Evolutionary conservation across 2,113 vertebrate genomes (phyloP), one percentile per base, ranked within the genome.

Genomic region (Pogonocichla stellata): DNA sequence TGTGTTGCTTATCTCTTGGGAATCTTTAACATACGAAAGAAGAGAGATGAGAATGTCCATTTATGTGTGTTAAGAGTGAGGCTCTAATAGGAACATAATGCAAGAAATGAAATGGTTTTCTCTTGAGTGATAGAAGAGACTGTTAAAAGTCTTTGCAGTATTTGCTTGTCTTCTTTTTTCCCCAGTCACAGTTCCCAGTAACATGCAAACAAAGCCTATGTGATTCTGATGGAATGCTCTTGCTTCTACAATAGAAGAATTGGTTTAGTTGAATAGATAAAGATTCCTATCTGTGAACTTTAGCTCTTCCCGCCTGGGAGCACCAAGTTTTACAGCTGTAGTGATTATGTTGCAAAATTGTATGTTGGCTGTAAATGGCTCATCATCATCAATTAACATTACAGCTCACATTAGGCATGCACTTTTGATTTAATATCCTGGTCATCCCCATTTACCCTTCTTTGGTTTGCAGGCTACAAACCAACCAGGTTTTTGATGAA

Each of bases 1-100:
- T 50, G 28, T 85, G 56, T 80, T 97, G 90, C 80, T 97, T 92
- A 45, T 53, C 88, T 95, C 90, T 95, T 97, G 80, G 88, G 90
- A 93, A 83, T 93, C 65, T 62, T 60, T 64, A 38, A 81, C 2
- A 1, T 12, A 40, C 20, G 15, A 84, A 90, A 36, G 53, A 83
- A 90, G 19, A 87, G 50, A 51, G 40, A 61, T 14, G 48, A 47
- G 23, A 86, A 51, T 0, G 0, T 45, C 26, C 26, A 28, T 66
- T 89, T 64, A 67, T 24, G 9, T 82, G 17, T 48, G 1, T 38
- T 58, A 72, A 79, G 72, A 79, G 16, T 57, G 48, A 90, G 48
- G 9, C 29, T 93, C 2, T 57, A 72, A 36, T 45, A 53, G 58
- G 24, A 92, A 38, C 8, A 12, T 57, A 45, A 20, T 69, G 33